Conservation (phyloP, 2,888 invertebrate species). For the Xestia ashworthii region DNA sequence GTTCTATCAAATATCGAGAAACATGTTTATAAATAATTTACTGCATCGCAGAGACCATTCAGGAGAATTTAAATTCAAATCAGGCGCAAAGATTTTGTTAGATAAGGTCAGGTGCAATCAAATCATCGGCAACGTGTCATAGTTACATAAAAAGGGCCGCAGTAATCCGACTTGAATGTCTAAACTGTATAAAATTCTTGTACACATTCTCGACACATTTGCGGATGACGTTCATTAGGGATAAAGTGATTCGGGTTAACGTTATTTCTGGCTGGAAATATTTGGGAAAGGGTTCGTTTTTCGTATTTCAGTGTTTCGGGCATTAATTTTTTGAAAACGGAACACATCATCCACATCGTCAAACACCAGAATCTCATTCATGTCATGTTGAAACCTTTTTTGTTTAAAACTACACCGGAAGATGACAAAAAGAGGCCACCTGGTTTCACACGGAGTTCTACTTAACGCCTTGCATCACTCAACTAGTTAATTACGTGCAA, state of each 20-base stretch:
- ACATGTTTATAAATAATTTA: slow-evolving; percentile 13
- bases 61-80: slow-evolving; percentile 42
- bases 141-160: slow-evolving; percentile 26
- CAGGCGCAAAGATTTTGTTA: slow-evolving; percentile 20
- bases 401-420: not conserved
- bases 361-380: not conserved
- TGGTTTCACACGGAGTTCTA: slow-evolving; percentile 32
- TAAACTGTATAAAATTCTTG: slow-evolving; percentile 13
- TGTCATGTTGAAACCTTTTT: not conserved
- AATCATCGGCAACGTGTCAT: slow-evolving; percentile 24
- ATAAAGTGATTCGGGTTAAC: slow-evolving; percentile 34
- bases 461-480: slow-evolving; percentile 42
- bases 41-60: slow-evolving; percentile 13
- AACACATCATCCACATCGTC: not conserved
- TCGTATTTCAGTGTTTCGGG: not conserved
- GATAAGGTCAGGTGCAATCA: slow-evolving; percentile 18
- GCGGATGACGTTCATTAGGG: slow-evolving; percentile 22
- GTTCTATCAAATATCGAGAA: slow-evolving; percentile 9
- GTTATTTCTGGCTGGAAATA: slow-evolving; percentile 31
- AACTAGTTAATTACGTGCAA: slow-evolving; percentile 53
- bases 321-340: not conserved
- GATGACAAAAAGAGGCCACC: slow-evolving; percentile 30
- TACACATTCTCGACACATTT: slow-evolving; percentile 18
- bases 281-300: slow-evolving; percentile 19
- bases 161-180: slow-evolving; percentile 6